phyloP scores from a whole-genome alignment of 2,113 vertebrate species.

The Rana temporaria region DNA sequence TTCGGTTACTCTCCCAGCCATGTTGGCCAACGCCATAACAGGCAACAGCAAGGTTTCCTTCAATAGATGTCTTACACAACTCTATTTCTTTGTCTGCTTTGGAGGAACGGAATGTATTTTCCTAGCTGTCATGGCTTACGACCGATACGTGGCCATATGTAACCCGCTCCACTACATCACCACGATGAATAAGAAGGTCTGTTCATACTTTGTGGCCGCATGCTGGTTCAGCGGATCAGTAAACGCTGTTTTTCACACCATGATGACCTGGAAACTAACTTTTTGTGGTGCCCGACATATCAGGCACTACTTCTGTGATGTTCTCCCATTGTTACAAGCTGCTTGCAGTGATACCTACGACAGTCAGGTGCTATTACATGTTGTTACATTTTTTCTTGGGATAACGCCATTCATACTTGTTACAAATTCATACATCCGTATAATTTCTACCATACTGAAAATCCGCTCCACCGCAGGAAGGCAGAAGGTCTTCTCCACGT shows the following conservation, averaged over 20 bases:
- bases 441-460: slow-evolving; percentile 5
- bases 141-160: slow-evolving; percentile 20
- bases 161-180: slow-evolving; percentile 52
- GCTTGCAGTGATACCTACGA: slow-evolving; percentile 1
- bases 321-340: slow-evolving; percentile 13
- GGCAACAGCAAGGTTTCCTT: slow-evolving; percentile 60
- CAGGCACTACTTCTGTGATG: slow-evolving; percentile 40
- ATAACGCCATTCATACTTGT: slow-evolving; percentile 20
- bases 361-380: not conserved
- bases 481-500: slow-evolving; percentile 61
- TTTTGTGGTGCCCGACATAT: slow-evolving; percentile 26
- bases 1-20: slow-evolving; percentile 58
- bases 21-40: slow-evolving; percentile 56
- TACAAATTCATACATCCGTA: not conserved
- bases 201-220: slow-evolving; percentile 28
- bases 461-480: slow-evolving; percentile 45
- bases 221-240: slow-evolving; percentile 49
- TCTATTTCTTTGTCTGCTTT: slow-evolving; percentile 60
- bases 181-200: slow-evolving; percentile 55
- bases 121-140: slow-evolving; percentile 62
- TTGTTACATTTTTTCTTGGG: not conserved
- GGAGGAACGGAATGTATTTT: slow-evolving; percentile 58
- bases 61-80: slow-evolving; percentile 52
- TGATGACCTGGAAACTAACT: not conserved
- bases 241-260: slow-evolving; percentile 5